Conservation (phyloP, 2,888 invertebrate species). For the Empis livida region DNA sequence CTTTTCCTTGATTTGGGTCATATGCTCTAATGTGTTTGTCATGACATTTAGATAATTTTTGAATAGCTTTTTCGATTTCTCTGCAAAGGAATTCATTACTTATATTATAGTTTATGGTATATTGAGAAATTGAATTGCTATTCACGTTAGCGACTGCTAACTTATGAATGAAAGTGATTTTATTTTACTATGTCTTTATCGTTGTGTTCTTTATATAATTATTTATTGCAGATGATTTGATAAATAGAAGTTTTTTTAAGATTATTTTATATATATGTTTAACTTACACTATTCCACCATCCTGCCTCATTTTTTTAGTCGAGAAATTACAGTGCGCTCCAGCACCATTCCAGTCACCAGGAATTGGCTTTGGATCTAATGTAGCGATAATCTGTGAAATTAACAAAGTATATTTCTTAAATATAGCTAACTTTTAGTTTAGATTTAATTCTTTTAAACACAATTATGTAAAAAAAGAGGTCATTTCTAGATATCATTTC, state of each 20-base stretch:
- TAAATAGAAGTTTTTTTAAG: no score
- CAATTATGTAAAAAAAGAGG: no score
- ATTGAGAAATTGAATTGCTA: no score
- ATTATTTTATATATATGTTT: no score
- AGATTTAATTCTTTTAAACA: no score
- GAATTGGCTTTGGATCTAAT: conserved; percentile 65
- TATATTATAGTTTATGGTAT: conserved; percentile 3
- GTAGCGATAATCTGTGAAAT: conserved; percentile 40
- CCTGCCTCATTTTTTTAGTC: conserved; percentile 79
- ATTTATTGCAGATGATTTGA: no score
- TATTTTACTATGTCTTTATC: no score
- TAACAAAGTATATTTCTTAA: background rate
- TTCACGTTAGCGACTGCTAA: no score
- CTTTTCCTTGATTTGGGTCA: conserved; percentile 90
- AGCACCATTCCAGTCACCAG: conserved; percentile 87
- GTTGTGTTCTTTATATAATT: no score
- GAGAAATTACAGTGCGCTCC: conserved; percentile 97
- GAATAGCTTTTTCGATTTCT: conserved; percentile 91
- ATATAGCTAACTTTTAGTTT: no score
- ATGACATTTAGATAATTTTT: conserved; percentile 84
- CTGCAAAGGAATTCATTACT: conserved; percentile 43
- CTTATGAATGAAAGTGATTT: no score
- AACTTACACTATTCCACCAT: conserved; percentile 64
- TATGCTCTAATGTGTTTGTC: conserved; percentile 90
- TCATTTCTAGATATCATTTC: no score